Conservation (phyloP, 2,888 invertebrate genomes). For the Xylota sylvarum region DNA sequence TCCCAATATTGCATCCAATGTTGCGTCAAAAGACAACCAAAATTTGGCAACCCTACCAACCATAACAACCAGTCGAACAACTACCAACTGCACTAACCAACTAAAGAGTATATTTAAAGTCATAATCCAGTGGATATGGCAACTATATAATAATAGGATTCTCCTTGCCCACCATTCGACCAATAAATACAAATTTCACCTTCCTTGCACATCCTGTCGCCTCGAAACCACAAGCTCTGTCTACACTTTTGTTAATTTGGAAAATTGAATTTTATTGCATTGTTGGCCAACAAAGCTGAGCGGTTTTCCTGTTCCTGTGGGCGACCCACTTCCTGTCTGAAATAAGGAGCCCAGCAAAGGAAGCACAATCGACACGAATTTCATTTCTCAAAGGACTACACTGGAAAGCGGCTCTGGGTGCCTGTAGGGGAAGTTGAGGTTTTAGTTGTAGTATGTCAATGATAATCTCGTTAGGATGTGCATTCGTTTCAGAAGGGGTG, state of each 20-base stretch:
- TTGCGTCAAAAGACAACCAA: too few relatives aligned
- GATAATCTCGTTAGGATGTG: conserved; percentile 72
- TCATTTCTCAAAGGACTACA: conserved; percentile 54
- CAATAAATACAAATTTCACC: conserved; percentile 49
- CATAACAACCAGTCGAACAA: neutral
- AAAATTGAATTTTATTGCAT: conserved; percentile 74
- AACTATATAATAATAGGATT: conserved; percentile 48
- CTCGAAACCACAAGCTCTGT: conserved; percentile 11
- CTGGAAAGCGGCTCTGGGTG: conserved; percentile 14
- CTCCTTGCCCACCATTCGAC: conserved; percentile 53
- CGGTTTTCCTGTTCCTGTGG: conserved; percentile 19
- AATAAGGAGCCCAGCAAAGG: conserved; percentile 18
- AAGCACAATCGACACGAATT: conserved; percentile 56
- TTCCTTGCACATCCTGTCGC: conserved; percentile 9
- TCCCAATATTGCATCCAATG: too few relatives aligned
- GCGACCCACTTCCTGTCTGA: conserved; percentile 51
- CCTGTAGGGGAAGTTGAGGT: conserved; percentile 15
- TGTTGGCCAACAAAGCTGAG: conserved; percentile 59
- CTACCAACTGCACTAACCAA: neutral
- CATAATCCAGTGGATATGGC: conserved; percentile 37
- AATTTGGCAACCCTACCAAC: neutral
- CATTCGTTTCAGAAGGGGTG: conserved; percentile 43
- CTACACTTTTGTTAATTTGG: conserved; percentile 59
- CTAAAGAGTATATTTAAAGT: conserved; percentile 21
- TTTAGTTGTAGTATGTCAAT: conserved; percentile 68